phyloP scores from a whole-genome alignment of 1,140 invertebrate species.

The Drosophila nasuta region DNA sequence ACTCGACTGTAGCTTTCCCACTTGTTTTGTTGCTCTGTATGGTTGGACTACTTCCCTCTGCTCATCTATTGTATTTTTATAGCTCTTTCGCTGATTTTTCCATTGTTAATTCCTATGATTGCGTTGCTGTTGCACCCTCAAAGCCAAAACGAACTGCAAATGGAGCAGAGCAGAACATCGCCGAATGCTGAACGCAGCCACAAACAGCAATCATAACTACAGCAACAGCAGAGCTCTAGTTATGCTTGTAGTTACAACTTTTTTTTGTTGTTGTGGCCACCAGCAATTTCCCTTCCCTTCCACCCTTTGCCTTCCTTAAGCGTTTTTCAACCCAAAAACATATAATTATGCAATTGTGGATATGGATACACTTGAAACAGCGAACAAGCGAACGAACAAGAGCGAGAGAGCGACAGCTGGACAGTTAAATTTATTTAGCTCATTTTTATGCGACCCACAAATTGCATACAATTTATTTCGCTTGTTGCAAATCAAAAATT shows the following conservation, averaged over 20 bases:
- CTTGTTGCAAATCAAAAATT: slow-evolving; percentile 82
- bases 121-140: slow-evolving; percentile 48
- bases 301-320: background rate
- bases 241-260: slow-evolving; percentile 23
- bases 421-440: slow-evolving; percentile 58
- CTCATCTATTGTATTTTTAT: slow-evolving; percentile 66
- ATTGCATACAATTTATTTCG: slow-evolving; percentile 80
- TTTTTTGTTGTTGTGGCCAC: slow-evolving; percentile 42
- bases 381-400: background rate
- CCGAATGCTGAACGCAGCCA: slow-evolving; percentile 4
- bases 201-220: slow-evolving; percentile 11
- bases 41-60: background rate
- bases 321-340: slow-evolving; percentile 2
- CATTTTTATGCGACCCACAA: slow-evolving; percentile 76
- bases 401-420: too few relatives aligned
- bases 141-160: slow-evolving; percentile 53
- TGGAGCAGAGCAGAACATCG: slow-evolving; percentile 24
- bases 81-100: slow-evolving; percentile 67
- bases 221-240: slow-evolving; percentile 5
- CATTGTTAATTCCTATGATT: slow-evolving; percentile 75
- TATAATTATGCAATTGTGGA: slow-evolving; percentile 70
- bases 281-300: slow-evolving; percentile 45
- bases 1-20: too few relatives aligned
- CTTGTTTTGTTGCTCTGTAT: too few relatives aligned
- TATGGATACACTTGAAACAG: slow-evolving; percentile 36